Evolutionary conservation across 2,113 vertebrate species (phyloP).

Genomic region (Lagopus leucura): DNA sequence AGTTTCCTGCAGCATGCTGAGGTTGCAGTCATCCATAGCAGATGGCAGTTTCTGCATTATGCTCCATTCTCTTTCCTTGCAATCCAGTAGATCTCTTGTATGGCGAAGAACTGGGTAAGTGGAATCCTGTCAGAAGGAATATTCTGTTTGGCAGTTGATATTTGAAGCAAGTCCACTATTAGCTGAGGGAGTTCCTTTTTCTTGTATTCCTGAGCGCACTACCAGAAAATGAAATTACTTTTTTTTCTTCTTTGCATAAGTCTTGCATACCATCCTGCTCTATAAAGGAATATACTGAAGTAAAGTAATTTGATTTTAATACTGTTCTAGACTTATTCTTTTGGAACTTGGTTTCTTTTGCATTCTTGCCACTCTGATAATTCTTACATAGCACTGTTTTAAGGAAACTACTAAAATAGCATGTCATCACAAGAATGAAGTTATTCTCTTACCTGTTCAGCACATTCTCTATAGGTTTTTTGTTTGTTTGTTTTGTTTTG

Average conservation of each 20-base stretch:
- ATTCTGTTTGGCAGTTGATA: conserved; percentile 14
- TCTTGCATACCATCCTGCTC: background rate
- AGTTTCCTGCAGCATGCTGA: background rate
- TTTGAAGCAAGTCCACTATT: conserved; percentile 36
- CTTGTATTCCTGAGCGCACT: background rate
- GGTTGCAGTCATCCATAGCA: background rate
- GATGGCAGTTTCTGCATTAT: background rate
- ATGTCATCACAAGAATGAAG: background rate
- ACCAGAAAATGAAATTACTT: background rate
- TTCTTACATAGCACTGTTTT: background rate
- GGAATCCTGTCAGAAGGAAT: conserved; percentile 53
- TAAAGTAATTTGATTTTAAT: background rate
- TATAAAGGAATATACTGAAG: background rate
- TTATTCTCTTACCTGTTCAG: background rate
- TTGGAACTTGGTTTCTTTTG: background rate
- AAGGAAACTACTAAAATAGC: background rate
- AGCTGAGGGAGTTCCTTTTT: conserved; percentile 23
- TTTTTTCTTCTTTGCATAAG: background rate
- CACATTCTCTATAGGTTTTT: background rate
- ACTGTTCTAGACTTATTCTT: background rate
- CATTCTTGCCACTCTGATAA: background rate
- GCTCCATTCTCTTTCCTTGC: conserved; percentile 29
- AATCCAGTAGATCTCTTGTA: background rate
- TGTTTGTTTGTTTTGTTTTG: background rate
- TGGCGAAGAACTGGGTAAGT: conserved; percentile 5